Conservation (phyloP, 1,140 invertebrate species). For the Campoletis sonorensis region DNA sequence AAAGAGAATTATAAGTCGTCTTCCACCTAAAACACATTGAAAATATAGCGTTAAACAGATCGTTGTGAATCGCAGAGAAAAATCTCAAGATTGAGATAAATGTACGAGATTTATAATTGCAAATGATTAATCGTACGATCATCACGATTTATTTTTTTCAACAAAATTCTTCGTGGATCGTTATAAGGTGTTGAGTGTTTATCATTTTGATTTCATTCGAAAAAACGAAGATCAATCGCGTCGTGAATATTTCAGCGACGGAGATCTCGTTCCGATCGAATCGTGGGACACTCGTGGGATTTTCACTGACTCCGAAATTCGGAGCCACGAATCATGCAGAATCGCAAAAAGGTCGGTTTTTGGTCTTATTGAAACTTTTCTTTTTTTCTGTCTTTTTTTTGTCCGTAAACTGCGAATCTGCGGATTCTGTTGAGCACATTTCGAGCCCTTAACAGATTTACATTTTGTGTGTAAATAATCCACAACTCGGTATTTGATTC, state of each 20-base stretch:
- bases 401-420: background rate
- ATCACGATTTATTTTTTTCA: conserved; percentile 1
- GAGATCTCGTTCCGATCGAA: conserved; percentile 28
- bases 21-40: conserved; percentile 59
- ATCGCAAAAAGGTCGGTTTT: background rate
- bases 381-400: background rate
- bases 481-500: too few relatives aligned
- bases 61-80: conserved; percentile 27
- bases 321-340: background rate
- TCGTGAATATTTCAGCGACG: conserved; percentile 17
- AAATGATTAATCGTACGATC: background rate
- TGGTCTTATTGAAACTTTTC: background rate
- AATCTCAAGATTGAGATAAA: too few relatives aligned
- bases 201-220: background rate
- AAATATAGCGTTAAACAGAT: conserved; percentile 53
- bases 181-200: conserved; percentile 11
- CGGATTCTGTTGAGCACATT: background rate
- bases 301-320: conserved; percentile 5
- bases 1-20: conserved; percentile 27
- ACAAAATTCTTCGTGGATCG: background rate
- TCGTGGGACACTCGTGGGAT: background rate
- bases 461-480: background rate
- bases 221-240: conserved; percentile 31
- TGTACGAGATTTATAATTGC: background rate
- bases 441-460: background rate